Base-by-base conservation (phyloP, 2,797 vertebrate genomes). In the Sebastes nivosus region DNA sequence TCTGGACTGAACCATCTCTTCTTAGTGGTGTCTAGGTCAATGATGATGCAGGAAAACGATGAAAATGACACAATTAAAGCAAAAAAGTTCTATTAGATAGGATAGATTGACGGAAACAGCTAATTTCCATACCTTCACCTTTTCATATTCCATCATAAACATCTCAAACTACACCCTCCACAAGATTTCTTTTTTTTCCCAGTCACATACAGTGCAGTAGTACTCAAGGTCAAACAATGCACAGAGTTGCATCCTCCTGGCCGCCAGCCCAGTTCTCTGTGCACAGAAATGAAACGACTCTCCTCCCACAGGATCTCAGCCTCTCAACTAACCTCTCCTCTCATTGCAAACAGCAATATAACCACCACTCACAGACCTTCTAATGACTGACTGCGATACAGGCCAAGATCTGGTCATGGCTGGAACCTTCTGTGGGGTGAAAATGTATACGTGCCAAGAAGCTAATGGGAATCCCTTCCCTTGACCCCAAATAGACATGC, bases 181-280 rank as follows among this genome's bases (percentile, higher is more conserved):
- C 14, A 30, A 59, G n/a, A 76, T 64, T 64, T 29, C 0, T 42
- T 58, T 13, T 50, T 65, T 36, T 52, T 9, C 0, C 57, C 50
- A 60, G 67, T 58, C 64, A 69, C 68, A 77, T 70, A 74, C 57
- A 73, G 59, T 27, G 61, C 57, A 73, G 55, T 30, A 64, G 20
- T 5, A 30, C 63, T 79, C 68, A 91, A 93, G 83, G 88, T 92
- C 88, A 89, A 64, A 75, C 71, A 52, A 82, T 55, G 65, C 71
- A 85, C 68, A 70, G 67, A 72, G 59, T 75, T 79, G 55, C 85
- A 79, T 75, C 67, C 27, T 79, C 36, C 73, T 89, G 85, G 87
- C 82, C 58, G 59, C 60, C 46, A 34, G 84, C 86, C 90, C 81
- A 67, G 75, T 59, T 82, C 64, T 73, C 71, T 13, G 66, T 72